phyloP scores from a whole-genome alignment of 2,113 vertebrate species.

The Callospermophilus lateralis region DNA sequence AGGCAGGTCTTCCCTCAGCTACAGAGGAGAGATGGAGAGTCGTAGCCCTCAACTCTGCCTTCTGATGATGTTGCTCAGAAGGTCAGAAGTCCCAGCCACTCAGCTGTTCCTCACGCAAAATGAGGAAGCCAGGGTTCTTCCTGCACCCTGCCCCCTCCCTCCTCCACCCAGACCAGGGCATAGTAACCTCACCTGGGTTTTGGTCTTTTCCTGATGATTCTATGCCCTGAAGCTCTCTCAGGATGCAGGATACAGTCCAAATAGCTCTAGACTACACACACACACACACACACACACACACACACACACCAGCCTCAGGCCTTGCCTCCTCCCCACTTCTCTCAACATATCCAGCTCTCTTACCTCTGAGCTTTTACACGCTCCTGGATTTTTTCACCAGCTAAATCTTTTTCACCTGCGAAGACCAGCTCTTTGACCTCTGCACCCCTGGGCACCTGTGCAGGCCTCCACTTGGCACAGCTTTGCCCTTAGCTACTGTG shows the following conservation, averaged over 20 bases:
- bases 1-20: background rate
- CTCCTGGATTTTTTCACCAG: background rate
- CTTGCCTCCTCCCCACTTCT: background rate
- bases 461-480: background rate
- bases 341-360: background rate
- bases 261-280: too few relatives aligned
- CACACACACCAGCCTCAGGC: background rate
- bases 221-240: background rate
- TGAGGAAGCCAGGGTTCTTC: background rate
- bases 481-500: fast-evolving
- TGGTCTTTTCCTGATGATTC: background rate
- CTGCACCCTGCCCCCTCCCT: background rate
- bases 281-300: too few relatives aligned
- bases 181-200: background rate
- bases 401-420: background rate
- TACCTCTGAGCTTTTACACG: background rate
- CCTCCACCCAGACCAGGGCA: background rate
- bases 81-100: background rate
- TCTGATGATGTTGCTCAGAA: background rate
- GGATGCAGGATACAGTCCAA: background rate
- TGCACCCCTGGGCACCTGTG: fast-evolving
- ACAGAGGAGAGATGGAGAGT: background rate
- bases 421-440: background rate
- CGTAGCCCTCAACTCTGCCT: too few relatives aligned
- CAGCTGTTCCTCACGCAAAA: background rate